Evolutionary conservation across 2,797 vertebrate genomes (phyloP).

Genomic region (Gila robusta): DNA sequence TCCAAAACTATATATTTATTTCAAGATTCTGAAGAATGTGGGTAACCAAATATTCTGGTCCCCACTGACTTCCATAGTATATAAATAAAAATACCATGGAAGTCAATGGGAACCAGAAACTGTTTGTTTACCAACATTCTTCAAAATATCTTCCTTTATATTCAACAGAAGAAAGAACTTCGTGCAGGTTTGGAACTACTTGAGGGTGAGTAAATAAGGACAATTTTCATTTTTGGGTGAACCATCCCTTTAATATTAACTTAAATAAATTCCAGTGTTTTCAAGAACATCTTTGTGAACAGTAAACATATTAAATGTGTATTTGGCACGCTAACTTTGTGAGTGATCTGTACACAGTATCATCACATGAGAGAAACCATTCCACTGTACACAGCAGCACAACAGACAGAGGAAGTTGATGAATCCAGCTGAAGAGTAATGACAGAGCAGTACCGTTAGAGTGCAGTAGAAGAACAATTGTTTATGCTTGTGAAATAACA

Average conservation of each 20-base stretch:
- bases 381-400: slow-evolving; percentile 42
- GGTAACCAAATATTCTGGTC: no score
- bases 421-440: not conserved
- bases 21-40: no score
- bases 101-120: not conserved
- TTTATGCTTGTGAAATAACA: not conserved
- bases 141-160: not conserved
- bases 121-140: not conserved
- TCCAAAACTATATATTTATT: no score
- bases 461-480: slow-evolving; percentile 34
- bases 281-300: not conserved
- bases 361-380: slow-evolving; percentile 42
- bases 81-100: no score
- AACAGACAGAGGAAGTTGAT: not conserved
- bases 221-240: not conserved
- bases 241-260: not conserved
- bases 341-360: not conserved
- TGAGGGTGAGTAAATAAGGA: not conserved
- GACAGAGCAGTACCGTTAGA: slow-evolving; percentile 35
- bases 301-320: not conserved
- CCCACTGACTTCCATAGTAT: no score
- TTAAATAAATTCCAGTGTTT: not conserved
- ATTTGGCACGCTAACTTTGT: not conserved
- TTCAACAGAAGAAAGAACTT: not conserved
- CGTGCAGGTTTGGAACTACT: not conserved